These are phyloP conservation scores for Ceratothoa steindachneri DNA, from an alignment of 2,888 invertebrate genomes.

Conservation along the genomic window DNA sequence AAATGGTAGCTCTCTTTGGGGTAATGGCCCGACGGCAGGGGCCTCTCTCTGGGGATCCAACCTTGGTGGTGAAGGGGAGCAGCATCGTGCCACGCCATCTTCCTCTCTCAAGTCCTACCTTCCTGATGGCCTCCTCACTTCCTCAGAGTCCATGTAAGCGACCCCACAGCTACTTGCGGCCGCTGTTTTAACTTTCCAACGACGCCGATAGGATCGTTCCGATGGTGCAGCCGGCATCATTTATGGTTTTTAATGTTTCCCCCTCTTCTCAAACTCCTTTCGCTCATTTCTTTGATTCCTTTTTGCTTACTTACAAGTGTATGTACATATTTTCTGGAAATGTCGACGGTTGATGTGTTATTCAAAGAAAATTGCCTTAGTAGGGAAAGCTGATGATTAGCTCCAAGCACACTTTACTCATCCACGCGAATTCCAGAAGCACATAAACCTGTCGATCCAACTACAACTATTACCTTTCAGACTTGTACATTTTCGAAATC, in stretches of 20 bases:
- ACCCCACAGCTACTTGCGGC: not conserved
- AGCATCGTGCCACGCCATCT: constrained; percentile 44
- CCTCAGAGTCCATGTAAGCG: constrained; percentile 35
- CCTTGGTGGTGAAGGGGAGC: constrained; percentile 29
- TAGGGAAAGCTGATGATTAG: constrained; percentile 15
- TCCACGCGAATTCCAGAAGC: no score
- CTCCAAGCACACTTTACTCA: constrained; percentile 37
- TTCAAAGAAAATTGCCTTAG: not conserved
- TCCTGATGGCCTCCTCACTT: constrained; percentile 44
- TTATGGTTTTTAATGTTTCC: no score
- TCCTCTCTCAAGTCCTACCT: constrained; percentile 43
- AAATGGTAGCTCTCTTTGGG: constrained; percentile 30
- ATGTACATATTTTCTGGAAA: no score
- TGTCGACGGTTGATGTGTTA: not conserved
- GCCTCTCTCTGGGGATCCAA: constrained; percentile 36
- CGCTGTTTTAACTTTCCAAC: not conserved
- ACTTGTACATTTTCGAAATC: no score
- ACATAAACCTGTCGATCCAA: no score
- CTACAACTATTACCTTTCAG: no score
- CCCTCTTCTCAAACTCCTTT: no score
- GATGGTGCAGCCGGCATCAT: no score
- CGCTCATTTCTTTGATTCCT: no score
- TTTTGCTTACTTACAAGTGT: no score
- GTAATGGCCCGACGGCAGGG: constrained; percentile 22
- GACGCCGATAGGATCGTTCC: not conserved